phyloP scores from a whole-genome alignment of 1,140 invertebrate genomes.

The Pteromalus puparum region DNA sequence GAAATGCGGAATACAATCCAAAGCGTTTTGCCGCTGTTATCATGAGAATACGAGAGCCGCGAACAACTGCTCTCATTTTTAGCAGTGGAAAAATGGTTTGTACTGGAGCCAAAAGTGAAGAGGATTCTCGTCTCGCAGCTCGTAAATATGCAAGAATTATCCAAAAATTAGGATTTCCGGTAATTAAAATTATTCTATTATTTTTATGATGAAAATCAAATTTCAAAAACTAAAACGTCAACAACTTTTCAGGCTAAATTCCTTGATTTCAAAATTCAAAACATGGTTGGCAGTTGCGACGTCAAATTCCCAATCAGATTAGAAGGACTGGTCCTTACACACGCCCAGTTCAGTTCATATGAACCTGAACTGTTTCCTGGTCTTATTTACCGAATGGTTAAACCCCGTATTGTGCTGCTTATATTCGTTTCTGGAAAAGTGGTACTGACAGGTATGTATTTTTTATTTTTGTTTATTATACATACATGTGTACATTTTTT shows the following conservation, averaged over 20 bases:
- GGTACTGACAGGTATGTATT: constrained; percentile 87
- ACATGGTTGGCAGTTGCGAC: constrained; percentile 99
- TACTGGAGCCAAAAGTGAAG: constrained; percentile 99
- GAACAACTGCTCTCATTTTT: constrained; percentile 99
- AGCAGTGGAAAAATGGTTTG: constrained; percentile 99
- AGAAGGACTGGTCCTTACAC: constrained; percentile 97
- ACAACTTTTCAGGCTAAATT: constrained; percentile 90
- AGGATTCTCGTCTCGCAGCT: constrained; percentile 96
- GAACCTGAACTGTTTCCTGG: constrained; percentile 98
- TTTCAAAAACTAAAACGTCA: not conserved
- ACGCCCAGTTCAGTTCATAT: constrained; percentile 98
- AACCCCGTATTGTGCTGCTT: constrained; percentile 98
- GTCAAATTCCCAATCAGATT: constrained; percentile 99
- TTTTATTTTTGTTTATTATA: not conserved
- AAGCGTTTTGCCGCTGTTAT: constrained; percentile 99
- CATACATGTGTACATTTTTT: not conserved
- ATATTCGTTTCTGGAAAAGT: constrained; percentile 99
- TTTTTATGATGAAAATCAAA: not conserved
- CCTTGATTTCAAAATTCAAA: constrained; percentile 99
- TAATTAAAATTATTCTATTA: constrained; percentile 73
- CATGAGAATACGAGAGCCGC: constrained; percentile 98
- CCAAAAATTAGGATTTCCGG: constrained; percentile 97
- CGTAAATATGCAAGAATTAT: constrained; percentile 99
- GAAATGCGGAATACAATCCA: constrained; percentile 99
- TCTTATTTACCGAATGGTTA: constrained; percentile 99